Evolutionary conservation across 2,797 vertebrate species (phyloP).

Genomic region (Bryconaethiops microstoma): DNA sequence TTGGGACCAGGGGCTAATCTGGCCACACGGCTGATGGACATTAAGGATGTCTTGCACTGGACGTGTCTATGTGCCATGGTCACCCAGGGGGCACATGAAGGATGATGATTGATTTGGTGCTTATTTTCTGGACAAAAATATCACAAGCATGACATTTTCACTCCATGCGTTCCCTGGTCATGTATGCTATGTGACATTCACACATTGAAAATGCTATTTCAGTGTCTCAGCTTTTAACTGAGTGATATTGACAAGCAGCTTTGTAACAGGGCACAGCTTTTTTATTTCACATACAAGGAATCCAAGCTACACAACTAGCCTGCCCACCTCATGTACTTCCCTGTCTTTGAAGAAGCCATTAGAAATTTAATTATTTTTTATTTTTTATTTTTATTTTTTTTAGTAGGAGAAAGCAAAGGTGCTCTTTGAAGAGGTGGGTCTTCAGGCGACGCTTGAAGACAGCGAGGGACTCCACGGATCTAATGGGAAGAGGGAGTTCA

Average conservation of each 20-base stretch:
- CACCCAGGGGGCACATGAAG: not conserved
- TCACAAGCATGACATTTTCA: constrained; percentile 19
- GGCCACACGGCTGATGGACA: not conserved
- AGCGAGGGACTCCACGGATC: too few species aligned
- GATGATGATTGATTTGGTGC: constrained; percentile 30
- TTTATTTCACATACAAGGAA: not conserved
- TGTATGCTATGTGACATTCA: constrained; percentile 7
- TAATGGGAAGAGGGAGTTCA: too few species aligned
- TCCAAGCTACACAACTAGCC: too few species aligned
- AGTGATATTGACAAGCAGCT: constrained; percentile 6
- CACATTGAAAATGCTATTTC: not conserved
- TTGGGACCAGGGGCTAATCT: constrained; percentile 17
- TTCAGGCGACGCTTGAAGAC: too few species aligned
- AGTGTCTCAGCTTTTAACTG: not conserved
- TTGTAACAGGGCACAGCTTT: not conserved
- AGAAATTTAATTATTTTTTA: too few species aligned
- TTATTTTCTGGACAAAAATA: constrained; percentile 18
- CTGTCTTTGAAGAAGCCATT: too few species aligned
- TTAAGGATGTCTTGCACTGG: constrained; percentile 4
- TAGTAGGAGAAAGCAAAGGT: too few species aligned
- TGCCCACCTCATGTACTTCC: too few species aligned
- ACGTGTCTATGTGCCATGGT: not conserved
- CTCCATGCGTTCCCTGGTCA: not conserved
- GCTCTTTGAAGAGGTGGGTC: too few species aligned
- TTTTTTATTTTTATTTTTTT: too few species aligned